These are phyloP conservation scores for Chloromyia formosa DNA, from an alignment of 2,888 invertebrate species.

Conservation along the genomic window DNA sequence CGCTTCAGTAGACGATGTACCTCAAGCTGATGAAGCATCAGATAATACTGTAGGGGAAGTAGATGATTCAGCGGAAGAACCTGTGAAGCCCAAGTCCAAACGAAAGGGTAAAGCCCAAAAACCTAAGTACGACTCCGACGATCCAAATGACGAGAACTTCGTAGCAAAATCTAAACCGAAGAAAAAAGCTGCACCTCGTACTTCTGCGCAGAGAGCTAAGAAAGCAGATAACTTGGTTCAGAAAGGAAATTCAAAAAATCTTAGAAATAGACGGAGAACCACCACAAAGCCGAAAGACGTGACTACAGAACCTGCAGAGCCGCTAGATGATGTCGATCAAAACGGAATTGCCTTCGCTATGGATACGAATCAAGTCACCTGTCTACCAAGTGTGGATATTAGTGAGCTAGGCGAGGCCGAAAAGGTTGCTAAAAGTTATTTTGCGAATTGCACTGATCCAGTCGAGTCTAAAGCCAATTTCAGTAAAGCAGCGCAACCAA, in stretches of 20 bases:
- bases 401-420: constrained; percentile 65
- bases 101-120: background rate
- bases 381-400: constrained; percentile 57
- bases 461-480: background rate
- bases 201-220: background rate
- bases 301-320: constrained; percentile 51
- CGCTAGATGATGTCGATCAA: constrained; percentile 52
- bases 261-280: constrained; percentile 3
- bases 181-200: background rate
- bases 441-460: constrained; percentile 57
- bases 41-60: background rate
- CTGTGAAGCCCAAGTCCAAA: background rate
- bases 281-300: constrained; percentile 47
- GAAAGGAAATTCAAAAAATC: constrained; percentile 23
- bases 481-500: constrained; percentile 52
- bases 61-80: background rate
- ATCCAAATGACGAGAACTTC: constrained; percentile 7
- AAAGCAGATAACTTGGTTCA: background rate
- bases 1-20: constrained; percentile 2
- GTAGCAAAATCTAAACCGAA: background rate
- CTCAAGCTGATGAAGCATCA: background rate
- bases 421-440: constrained; percentile 59
- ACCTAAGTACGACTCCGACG: background rate
- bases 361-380: constrained; percentile 57
- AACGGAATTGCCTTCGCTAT: background rate